Evolutionary conservation across 2,888 invertebrate genomes (phyloP), one percentile per base, ranked within the genome.

Genomic region (Brachyopa scutellaris): DNA sequence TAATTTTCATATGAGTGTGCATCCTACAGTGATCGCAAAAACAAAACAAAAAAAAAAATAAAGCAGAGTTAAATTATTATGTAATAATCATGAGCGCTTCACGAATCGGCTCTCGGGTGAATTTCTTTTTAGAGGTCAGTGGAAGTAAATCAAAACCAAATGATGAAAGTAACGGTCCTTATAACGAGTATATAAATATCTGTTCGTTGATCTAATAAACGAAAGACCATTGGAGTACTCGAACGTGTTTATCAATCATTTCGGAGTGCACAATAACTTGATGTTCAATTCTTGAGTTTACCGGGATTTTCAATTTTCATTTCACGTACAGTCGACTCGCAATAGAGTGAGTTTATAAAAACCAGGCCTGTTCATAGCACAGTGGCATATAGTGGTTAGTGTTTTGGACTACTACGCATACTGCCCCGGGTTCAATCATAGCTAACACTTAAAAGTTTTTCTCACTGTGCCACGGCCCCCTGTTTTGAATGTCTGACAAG

Each of bases 41-140:
- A n/a, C 9, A 42, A 42, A 42, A 21, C 15, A 9, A 29, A 29
- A 9, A 29, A 29, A 13, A 47, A 26, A 38, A 38, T 2, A 3
- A 23, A 23, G 2, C 26, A 29, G 19, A 23, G 11, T 26, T 26
- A 29, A 23, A 26, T 49, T 26, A 15, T 23, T 26, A 15, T 23
- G 15, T 17, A 49, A 49, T 13, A 49, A 29, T 0, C 49, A 17
- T 49, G 17, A 29, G 6, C 15, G 19, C 19, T 19, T 51, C 26
- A 40, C 13, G 1, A 29, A 21, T 21, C 61, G 21, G n/a, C 15
- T 33, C 33, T 53, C 13, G 33, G 53, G 2, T 53, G 13, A 21
- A n/a, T 47, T 21, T 8, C 9, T 47, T 31, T 61, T 33, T 33
- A 19, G 15, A 13, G 61, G 61, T 33, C 61, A 62, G 33, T 36